Evolutionary conservation across 2,797 vertebrate species (phyloP), one percentile per base, ranked within the genome.

Genomic region (Alca torda): DNA sequence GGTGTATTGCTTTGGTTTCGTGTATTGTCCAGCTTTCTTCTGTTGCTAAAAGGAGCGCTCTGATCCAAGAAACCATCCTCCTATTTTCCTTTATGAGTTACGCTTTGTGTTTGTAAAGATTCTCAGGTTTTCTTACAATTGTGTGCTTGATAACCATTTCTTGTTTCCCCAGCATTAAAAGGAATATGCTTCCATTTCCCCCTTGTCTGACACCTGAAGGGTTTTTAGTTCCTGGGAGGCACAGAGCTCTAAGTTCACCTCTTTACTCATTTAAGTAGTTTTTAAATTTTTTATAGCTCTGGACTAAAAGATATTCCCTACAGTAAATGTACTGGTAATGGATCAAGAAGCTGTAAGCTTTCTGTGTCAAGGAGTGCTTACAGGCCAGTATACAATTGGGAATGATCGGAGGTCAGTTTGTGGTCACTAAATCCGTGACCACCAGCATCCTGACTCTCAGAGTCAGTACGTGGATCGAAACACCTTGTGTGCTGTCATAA

Each of bases 1-100:
- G 37, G 33, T 46, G 37, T 30, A 13, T 25, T 89, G 43, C 25
- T 75, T 79, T 67, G 26, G 6, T 73, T 56, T 70, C 18, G 15
- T 73, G 45, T 33, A 14, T 35, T 75, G 10, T 45, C 41, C 30
- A n/a, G 41, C 28, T 65, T 53, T 5, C 11, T 72, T 60, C 31
- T 39, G 1, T 56, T 8, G 6, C 45, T 72, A 14, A 39, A 73
- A 86, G 31, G 63, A 69, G 10, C 0, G 0, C 28, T 53, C 18
- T 50, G n/a, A 73, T 64, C n/a, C 15, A 35, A 56, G 46, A 56
- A 69, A 18, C 10, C 1, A 30, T 28, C 25, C 64, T 87, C 18
- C 12, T 53, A 5, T 41, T 65, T 77, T 60, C 35, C 13, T 17
- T 74, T 30, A 33, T 1, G 9, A 37, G 23, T 78, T 57, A 13